Evolutionary conservation across 2,888 invertebrate genomes (phyloP), one percentile per base, ranked within the genome.

Genomic region (Sinotaia quadrata): DNA sequence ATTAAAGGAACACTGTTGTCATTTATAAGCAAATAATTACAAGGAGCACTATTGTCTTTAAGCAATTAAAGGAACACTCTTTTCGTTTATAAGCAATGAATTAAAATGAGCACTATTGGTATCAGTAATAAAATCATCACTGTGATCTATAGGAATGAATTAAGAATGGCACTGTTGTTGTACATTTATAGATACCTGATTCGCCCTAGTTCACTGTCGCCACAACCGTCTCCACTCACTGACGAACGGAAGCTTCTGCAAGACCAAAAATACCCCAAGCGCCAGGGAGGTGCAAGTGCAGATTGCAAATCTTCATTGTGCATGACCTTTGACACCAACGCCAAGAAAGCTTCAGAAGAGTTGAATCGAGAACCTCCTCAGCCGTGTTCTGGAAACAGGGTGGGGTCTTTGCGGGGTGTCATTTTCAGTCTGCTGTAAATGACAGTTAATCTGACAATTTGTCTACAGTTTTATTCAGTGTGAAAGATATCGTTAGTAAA

Each of bases 121-220:
- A n/a, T n/a, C n/a, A n/a, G n/a, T n/a, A n/a, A n/a, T n/a, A n/a
- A n/a, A n/a, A n/a, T n/a, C n/a, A n/a, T n/a, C n/a, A n/a, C n/a
- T n/a, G n/a, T n/a, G n/a, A n/a, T n/a, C n/a, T n/a, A n/a, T n/a
- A n/a, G n/a, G n/a, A n/a, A n/a, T n/a, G n/a, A n/a, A n/a, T n/a
- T n/a, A n/a, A n/a, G n/a, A n/a, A n/a, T n/a, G n/a, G n/a, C n/a
- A n/a, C n/a, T n/a, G n/a, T n/a, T n/a, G n/a, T n/a, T n/a, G n/a
- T n/a, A 47, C 18, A 89, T 44, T 74, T 76, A 8, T 90, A 95
- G 95, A 87, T 95, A 96, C 84, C 90, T 97, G 85, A 95, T 97
- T 47, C 92, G 96, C 15, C 97, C 97, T 0, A 96, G 96, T 85
- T 97, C 97, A 15, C 96, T 97, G 29, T 87, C 87, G 8, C 85